Base-by-base conservation (phyloP, 2,888 invertebrate species). In the Lycia hirtaria region DNA sequence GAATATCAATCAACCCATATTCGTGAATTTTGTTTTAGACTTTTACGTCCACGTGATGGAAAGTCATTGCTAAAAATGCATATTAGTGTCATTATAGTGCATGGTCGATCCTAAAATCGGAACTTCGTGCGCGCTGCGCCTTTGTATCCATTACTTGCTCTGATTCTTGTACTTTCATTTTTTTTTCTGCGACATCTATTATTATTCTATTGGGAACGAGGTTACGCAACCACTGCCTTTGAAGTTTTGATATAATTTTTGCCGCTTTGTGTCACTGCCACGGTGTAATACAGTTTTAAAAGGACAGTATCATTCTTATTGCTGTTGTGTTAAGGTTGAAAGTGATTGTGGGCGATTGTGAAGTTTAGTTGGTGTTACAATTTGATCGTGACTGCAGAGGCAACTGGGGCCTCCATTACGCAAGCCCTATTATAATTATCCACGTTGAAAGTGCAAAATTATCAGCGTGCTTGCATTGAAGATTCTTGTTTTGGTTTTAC, bases 241-340 rank as follows among this genome's bases (percentile, higher is more conserved):
- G 81, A 80, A 85, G 87, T 87, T 90, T 91, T 91, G 89, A 90
- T 91, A 91, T 90, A 85, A 91, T 91, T 91, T 90, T 90, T 86
- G 83, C 78, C 80, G 82, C 82, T 85, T 87, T 85, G 82, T 84
- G 75, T 78, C 72, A 58, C 50, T 50, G 68, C 77, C 68, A 73
- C 58, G 6, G 53, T 63, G 55, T 32, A 66, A 66, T 64, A 49
- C 69, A n/a, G 51, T 55, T 43, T 22, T 35, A 35, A 44, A 64
- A 43, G 26, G 3, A 4, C 17, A 57, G 37, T 58, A 64, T 68
- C 28, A 52, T 58, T 56, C 63, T 65, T 77, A 68, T 57, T n/a
- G 33, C 15, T 20, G 19, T 26, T 2, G 12, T 0, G 10, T 19
- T 68, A 79, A 62, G 64, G 73, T 68, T 62, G 56, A 55, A 55